Evolutionary conservation across 2,113 vertebrate genomes (phyloP).

Genomic region (Notechis scutatus): DNA sequence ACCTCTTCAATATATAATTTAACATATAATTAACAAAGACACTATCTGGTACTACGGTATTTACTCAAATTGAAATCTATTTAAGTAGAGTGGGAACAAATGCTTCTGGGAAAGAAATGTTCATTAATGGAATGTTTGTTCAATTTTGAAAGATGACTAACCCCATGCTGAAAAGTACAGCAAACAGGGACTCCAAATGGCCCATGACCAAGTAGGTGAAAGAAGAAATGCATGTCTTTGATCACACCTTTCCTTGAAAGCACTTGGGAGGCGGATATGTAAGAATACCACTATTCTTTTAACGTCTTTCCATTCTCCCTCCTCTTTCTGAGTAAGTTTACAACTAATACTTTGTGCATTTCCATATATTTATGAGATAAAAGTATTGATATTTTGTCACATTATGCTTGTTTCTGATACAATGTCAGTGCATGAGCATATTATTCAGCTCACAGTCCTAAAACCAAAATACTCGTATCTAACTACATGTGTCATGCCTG

Average conservation of each 20-base stretch:
- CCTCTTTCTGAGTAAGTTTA: background rate
- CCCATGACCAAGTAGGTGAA: background rate
- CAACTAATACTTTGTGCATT: background rate
- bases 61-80: background rate
- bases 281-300: background rate
- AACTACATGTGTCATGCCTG: background rate
- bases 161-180: background rate
- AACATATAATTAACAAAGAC: background rate
- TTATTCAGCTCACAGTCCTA: background rate
- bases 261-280: background rate
- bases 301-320: background rate
- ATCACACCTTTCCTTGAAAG: background rate
- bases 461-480: background rate
- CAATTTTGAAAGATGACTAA: background rate
- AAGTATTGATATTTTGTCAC: background rate
- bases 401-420: too few species aligned
- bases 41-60: background rate
- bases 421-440: background rate
- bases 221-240: background rate
- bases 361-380: background rate
- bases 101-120: background rate
- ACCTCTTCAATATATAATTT: rapidly evolving
- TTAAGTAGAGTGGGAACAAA: background rate
- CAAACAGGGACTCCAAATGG: background rate
- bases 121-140: slow-evolving; percentile 17